Percentiles rank a stretch among this genome's conserved stretches.
These are phyloP conservation scores for Hybos culiciformis DNA, from an alignment of 2,888 invertebrate genomes.

Conservation along the genomic window DNA sequence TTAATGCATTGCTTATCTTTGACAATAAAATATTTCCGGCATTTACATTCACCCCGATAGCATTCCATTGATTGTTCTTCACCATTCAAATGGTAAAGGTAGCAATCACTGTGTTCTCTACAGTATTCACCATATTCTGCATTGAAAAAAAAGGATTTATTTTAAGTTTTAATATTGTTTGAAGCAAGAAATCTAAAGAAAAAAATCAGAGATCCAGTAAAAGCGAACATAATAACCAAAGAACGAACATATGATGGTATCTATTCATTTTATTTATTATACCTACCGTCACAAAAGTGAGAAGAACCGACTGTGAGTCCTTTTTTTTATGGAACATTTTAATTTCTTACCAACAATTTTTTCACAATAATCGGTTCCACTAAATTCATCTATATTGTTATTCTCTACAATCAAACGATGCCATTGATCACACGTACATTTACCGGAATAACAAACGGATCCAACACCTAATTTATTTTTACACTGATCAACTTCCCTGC, in stretches of 20 bases:
- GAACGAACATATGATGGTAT: not conserved
- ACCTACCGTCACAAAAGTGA: too few species aligned
- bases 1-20: constrained; percentile 10
- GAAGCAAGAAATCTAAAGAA: not conserved
- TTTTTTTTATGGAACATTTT: not conserved
- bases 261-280: not conserved
- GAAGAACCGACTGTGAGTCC: not conserved
- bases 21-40: constrained; percentile 15
- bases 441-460: constrained; percentile 15
- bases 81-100: constrained; percentile 15
- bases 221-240: not conserved
- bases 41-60: constrained; percentile 20
- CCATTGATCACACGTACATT: constrained; percentile 19
- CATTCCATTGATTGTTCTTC: constrained; percentile 19
- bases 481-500: constrained; percentile 19
- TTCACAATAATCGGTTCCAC: constrained; percentile 10
- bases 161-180: not conserved
- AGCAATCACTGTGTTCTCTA: constrained; percentile 18
- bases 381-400: constrained; percentile 1
- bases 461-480: constrained; percentile 17
- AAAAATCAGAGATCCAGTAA: not conserved
- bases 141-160: not conserved
- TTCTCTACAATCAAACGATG: constrained; percentile 13
- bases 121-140: constrained; percentile 20
- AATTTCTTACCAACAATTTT: constrained; percentile 11